These are phyloP conservation scores for Agrypnia vestita DNA, from an alignment of 1,140 invertebrate species.

Conservation along the genomic window DNA sequence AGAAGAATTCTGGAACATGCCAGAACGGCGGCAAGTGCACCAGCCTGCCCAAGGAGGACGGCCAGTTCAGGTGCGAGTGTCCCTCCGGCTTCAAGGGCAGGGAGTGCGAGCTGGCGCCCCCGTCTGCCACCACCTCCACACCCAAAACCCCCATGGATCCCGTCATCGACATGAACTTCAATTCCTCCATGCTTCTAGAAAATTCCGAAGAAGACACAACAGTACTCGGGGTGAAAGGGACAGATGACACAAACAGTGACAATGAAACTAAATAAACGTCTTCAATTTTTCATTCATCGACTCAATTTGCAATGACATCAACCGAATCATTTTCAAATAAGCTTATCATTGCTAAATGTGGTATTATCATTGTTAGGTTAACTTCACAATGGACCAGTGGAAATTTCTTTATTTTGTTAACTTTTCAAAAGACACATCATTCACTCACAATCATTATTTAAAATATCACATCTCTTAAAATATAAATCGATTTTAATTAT, in stretches of 20 bases:
- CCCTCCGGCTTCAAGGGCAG: slow-evolving; percentile 75
- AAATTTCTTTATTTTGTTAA: too few relatives aligned
- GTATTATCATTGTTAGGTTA: too few relatives aligned
- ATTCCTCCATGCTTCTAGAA: slow-evolving; percentile 14
- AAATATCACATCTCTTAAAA: too few relatives aligned
- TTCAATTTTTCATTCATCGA: too few relatives aligned
- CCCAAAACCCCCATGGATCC: slow-evolving; percentile 54
- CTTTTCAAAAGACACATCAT: too few relatives aligned
- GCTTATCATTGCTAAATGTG: too few relatives aligned
- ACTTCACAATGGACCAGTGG: too few relatives aligned
- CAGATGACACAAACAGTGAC: slow-evolving; percentile 2
- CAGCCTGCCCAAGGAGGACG: slow-evolving; percentile 82
- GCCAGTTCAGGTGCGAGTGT: slow-evolving; percentile 81
- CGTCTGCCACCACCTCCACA: slow-evolving; percentile 62
- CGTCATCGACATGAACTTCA: slow-evolving; percentile 60
- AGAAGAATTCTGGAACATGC: slow-evolving; percentile 79
- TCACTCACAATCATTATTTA: too few relatives aligned
- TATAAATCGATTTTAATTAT: too few relatives aligned
- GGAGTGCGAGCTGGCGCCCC: slow-evolving; percentile 76
- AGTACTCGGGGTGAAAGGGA: slow-evolving; percentile 15
- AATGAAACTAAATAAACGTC: background rate
- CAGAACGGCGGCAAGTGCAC: slow-evolving; percentile 87
- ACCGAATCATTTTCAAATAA: too few relatives aligned
- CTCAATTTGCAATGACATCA: too few relatives aligned
- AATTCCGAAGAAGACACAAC: slow-evolving; percentile 38